Evolutionary conservation across 2,113 vertebrate genomes (phyloP).

Genomic region (Laticauda laticaudata): DNA sequence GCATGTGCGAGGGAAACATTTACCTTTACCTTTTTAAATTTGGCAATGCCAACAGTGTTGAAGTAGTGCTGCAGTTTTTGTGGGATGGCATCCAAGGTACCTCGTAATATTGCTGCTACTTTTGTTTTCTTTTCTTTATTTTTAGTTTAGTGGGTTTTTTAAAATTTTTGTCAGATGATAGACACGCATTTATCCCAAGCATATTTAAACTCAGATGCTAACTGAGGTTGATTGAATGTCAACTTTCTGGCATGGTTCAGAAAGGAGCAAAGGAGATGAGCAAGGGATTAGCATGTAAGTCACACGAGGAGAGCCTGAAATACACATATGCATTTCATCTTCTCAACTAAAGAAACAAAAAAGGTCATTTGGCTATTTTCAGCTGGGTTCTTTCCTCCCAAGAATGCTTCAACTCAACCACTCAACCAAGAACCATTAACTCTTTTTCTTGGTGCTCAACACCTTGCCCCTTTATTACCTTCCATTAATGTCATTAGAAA

Average conservation of each 20-base stretch:
- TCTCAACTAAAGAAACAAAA: neutral
- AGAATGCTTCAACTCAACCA: neutral
- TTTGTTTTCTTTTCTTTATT: no score
- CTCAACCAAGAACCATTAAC: neutral
- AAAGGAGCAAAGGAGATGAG: neutral
- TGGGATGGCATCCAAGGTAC: no score
- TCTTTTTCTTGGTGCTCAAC: slow-evolving; percentile 12
- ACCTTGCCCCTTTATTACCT: slow-evolving; percentile 37
- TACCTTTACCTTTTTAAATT: no score
- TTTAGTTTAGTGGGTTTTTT: no score
- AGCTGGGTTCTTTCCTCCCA: neutral
- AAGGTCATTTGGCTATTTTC: neutral
- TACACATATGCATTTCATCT: neutral
- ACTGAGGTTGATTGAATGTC: neutral
- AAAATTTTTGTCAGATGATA: no score
- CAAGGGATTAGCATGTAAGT: neutral
- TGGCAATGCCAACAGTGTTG: no score
- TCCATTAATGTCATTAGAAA: slow-evolving; percentile 38
- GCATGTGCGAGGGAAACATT: no score
- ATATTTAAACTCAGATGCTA: neutral
- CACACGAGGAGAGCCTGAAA: no score
- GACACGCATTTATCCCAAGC: neutral
- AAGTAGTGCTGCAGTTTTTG: no score
- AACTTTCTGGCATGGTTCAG: neutral
- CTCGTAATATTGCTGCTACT: no score